Percentiles rank a stretch among this genome's conserved stretches.
phyloP scores from a whole-genome alignment of 1,140 invertebrate species.

The roundworm (Caenorhabditis elegans) region DNA sequence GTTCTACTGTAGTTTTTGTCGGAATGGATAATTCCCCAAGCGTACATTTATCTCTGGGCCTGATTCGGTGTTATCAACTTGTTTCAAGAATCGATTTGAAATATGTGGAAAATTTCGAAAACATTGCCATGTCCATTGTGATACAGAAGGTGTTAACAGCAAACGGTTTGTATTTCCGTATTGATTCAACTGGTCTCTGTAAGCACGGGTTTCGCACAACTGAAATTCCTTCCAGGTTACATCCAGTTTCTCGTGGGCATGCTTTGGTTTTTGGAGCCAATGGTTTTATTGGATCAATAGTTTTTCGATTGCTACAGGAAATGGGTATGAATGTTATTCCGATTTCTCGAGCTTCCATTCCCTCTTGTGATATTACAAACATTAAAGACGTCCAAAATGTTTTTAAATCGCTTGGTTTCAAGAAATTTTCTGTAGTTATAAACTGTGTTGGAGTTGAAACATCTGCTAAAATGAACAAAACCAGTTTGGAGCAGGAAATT shows the following conservation, averaged over 20 bases:
- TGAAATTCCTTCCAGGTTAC: background rate
- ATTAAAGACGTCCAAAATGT: background rate
- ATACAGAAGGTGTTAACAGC: background rate
- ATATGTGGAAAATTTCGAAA: background rate
- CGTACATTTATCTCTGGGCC: background rate
- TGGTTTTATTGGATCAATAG: slow-evolving; percentile 25
- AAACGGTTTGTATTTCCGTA: background rate
- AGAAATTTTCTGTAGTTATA: background rate
- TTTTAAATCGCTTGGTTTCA: background rate
- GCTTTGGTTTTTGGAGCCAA: slow-evolving; percentile 26
- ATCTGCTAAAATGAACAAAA: background rate
- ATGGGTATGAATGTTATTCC: background rate
- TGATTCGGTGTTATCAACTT: background rate
- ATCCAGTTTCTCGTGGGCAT: too few species aligned
- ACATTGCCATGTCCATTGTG: background rate
- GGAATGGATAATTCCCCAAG: background rate
- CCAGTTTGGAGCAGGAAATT: background rate
- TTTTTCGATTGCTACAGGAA: background rate
- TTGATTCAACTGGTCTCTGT: background rate
- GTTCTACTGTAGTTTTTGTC: background rate
- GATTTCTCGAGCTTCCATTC: background rate
- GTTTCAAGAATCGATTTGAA: background rate
- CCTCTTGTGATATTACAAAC: background rate
- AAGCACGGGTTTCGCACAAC: background rate
- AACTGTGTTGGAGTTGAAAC: slow-evolving; percentile 30